Evolutionary conservation across 2,888 invertebrate genomes (phyloP).

Genomic region (Muschampia plurimacula): DNA sequence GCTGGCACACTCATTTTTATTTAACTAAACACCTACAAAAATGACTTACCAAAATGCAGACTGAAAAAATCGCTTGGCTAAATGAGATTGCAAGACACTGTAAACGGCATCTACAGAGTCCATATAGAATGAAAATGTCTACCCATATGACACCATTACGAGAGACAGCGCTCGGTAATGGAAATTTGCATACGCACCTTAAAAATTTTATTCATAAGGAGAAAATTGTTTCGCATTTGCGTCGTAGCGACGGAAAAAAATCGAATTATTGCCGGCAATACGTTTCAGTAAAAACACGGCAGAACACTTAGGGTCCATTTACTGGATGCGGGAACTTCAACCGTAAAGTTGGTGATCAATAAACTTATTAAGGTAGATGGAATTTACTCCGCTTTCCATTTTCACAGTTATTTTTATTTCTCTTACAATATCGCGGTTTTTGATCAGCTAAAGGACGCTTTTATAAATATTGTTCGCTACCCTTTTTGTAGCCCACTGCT

Average conservation of each 20-base stretch:
- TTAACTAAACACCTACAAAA: slow-evolving; percentile 12
- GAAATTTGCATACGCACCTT: slow-evolving; percentile 83
- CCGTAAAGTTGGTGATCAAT: slow-evolving; percentile 30
- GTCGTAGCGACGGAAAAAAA: slow-evolving; percentile 67
- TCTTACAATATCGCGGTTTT: not conserved
- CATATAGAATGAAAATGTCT: slow-evolving; percentile 74
- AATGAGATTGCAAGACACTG: slow-evolving; percentile 35
- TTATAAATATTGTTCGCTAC: too few species aligned
- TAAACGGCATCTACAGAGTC: slow-evolving; percentile 67
- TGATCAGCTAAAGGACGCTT: not conserved
- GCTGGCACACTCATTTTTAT: too few species aligned
- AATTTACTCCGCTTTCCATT: slow-evolving; percentile 7
- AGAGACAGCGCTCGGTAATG: slow-evolving; percentile 74
- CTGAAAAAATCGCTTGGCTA: slow-evolving; percentile 18
- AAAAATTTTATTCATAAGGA: slow-evolving; percentile 83
- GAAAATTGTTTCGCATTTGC: slow-evolving; percentile 80
- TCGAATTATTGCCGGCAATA: slow-evolving; percentile 74
- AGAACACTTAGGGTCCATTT: slow-evolving; percentile 34
- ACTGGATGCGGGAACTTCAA: slow-evolving; percentile 25
- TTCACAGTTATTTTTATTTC: not conserved
- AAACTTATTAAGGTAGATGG: slow-evolving; percentile 24
- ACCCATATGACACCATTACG: slow-evolving; percentile 76
- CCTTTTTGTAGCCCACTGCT: too few species aligned
- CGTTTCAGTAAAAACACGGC: slow-evolving; percentile 49
- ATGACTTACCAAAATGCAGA: slow-evolving; percentile 15